A percentile compares a stretch with the other conserved stretches of the same genome.
These are phyloP conservation scores for Cataglyphis livida DNA, from an alignment of 2,888 invertebrate genomes.

Conservation along the genomic window DNA sequence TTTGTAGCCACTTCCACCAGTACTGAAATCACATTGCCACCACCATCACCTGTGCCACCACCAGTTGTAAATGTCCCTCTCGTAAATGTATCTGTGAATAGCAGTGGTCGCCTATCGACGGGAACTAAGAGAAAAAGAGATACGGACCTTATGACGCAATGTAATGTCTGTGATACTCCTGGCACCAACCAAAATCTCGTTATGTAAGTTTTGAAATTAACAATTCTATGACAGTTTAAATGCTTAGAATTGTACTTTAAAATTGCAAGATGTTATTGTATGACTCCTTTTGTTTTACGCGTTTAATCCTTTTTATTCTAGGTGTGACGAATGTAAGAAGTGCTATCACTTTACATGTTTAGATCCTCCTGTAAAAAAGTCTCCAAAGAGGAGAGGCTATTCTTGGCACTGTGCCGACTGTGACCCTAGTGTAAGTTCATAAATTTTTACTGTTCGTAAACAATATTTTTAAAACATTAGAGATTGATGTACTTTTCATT, in stretches of 20 bases:
- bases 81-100: conserved; percentile 55
- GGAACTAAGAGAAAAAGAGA: conserved; percentile 83
- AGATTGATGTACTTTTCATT: conserved; percentile 69
- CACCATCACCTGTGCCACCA: conserved; percentile 75
- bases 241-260: background rate
- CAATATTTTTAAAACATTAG: conserved; percentile 51
- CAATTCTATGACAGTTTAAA: background rate
- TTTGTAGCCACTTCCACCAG: conserved; percentile 86
- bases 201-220: conserved; percentile 86
- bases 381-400: conserved; percentile 97
- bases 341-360: conserved; percentile 97
- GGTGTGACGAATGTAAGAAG: conserved; percentile 96
- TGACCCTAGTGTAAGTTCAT: conserved; percentile 93
- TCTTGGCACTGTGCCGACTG: conserved; percentile 98
- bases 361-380: conserved; percentile 97
- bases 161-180: conserved; percentile 89
- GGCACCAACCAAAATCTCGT: conserved; percentile 90
- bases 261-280: background rate
- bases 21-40: conserved; percentile 83
- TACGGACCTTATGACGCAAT: conserved; percentile 87
- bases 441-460: conserved; percentile 61
- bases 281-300: background rate
- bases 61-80: conserved; percentile 77
- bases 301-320: conserved; percentile 82
- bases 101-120: conserved; percentile 72